Base-by-base conservation (phyloP, 2,797 vertebrate genomes). In the Synaphobranchus kaupii region DNA sequence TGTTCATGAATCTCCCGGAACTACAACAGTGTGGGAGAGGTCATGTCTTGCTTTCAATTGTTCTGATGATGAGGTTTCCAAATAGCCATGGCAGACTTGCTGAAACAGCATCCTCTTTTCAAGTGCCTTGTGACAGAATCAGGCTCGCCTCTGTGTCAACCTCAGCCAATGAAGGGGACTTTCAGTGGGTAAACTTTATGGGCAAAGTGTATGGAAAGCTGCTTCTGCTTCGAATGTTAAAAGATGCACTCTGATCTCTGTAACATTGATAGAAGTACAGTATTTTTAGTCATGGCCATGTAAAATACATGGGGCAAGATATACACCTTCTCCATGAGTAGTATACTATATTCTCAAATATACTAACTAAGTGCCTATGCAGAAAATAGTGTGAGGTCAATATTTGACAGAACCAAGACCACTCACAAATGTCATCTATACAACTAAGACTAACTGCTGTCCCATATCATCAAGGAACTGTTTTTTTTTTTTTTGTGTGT, bases 1-100 rank as follows among this genome's bases (percentile, higher is more conserved):
- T 73, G 15, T 58, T 44, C 6, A 39, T 60, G 44, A 83, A 39
- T n/a, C 47, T 84, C 25, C 31, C 25, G 48, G 66, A 39, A n/a
- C 28, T 73, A 20, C 71, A 81, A 25, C 52, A 86, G 44, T 88
- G 73, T 87, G 84, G 85, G 66, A 89, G 56, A 88, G 81, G 31
- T 85, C 28, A 54, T 63, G 52, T 71, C n/a, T 84, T 76, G 71
- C 39, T 76, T 76, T 76, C 31, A 71, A 20, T 10, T 17, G 15
- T 31, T 44, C 15, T 47, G 15, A 78, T 9, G 6, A 47, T 6
- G 34, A 48, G 15, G 1, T 2, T 1, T 80, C 20, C 76, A 80
- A 80, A 80, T 80, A 47, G 31, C 39, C 34, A 39, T 80, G 34
- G 76, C 48, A 48, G 44, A 48, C 76, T 39, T 80, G 76, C 9